Conservation (phyloP, 2,113 vertebrate genomes). For the Atrichornis clamosus region DNA sequence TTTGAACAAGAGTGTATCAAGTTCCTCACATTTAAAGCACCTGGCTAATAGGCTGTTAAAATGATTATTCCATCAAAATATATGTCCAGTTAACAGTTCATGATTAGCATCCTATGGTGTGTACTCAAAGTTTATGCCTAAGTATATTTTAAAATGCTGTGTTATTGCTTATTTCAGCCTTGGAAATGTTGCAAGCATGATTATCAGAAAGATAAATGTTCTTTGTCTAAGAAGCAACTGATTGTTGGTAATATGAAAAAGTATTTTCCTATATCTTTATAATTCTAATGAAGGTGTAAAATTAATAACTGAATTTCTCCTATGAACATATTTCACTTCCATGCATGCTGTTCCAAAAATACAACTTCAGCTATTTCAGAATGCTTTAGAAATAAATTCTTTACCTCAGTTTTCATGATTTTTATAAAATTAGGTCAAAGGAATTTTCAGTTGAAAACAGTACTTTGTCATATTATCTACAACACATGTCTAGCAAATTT, state of each 20-base stretch:
- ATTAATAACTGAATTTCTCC: background rate
- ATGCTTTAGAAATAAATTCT: constrained; percentile 54
- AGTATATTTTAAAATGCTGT: background rate
- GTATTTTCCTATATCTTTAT: background rate
- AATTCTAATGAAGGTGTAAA: constrained; percentile 25
- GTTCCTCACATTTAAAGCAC: background rate
- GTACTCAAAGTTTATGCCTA: background rate
- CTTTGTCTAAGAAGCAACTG: background rate
- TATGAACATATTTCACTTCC: constrained; percentile 23
- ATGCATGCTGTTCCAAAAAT: background rate
- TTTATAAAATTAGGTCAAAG: constrained; percentile 77
- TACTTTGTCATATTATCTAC: constrained; percentile 79
- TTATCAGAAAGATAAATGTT: background rate
- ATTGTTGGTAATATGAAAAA: background rate
- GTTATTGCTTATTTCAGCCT: background rate
- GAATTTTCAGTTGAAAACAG: constrained; percentile 71
- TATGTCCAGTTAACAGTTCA: background rate
- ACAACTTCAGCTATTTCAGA: constrained; percentile 39
- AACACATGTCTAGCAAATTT: constrained; percentile 88
- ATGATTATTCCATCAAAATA: background rate
- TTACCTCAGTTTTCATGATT: constrained; percentile 54
- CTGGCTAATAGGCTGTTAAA: background rate
- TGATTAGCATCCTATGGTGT: background rate
- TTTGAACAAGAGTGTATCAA: background rate
- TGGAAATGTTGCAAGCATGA: background rate